Evolutionary conservation across 1,140 invertebrate genomes (phyloP), one percentile per base, ranked within the genome.

Genomic region (Leptonema lineaticorne): DNA sequence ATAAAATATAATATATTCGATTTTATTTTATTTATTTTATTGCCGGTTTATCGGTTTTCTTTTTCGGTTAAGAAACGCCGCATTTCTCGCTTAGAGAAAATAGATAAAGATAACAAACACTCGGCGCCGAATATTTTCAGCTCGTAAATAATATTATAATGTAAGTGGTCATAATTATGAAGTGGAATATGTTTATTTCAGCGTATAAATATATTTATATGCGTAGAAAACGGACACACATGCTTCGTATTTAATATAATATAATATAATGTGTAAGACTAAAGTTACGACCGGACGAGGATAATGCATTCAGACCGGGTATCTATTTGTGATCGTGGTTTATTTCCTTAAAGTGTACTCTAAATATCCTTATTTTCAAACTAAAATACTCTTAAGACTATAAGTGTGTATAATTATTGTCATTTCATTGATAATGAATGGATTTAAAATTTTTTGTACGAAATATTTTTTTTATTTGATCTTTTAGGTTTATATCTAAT

Each of bases 21-120:
- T 46, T 46, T 46, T 46, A 26, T 26, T 53, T 26, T 53, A 26
- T 26, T 24, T 53, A 53, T 53, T 24, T 26, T 53, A 26, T 53
- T 53, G 24, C 9, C 50, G n/a, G 24, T 53, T 53, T 53, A 53
- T 53, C 50, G 50, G 7, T 26, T 26, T 53, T 24, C 50, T 53
- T 11, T n/a, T 18, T 24, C 18, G 37, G 9, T 16, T 2, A 26
- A 22, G 50, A 14, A 11, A 11, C 27, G 4, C 50, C 20, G 22
- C 50, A 26, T 53, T 53, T 53, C 50, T 20, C 50, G 37, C 11
- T 9, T 53, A 26, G 50, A 53, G 50, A 53, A 53, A 53, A 53
- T 53, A 53, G 50, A 53, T 53, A 53, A 53, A 53, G 50, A 53
- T 53, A 53, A 53, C 50, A 53, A 53, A 53, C 50, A 53, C 50